Base-by-base conservation (phyloP, 1,140 invertebrate genomes). In the Zophobas atratus region DNA sequence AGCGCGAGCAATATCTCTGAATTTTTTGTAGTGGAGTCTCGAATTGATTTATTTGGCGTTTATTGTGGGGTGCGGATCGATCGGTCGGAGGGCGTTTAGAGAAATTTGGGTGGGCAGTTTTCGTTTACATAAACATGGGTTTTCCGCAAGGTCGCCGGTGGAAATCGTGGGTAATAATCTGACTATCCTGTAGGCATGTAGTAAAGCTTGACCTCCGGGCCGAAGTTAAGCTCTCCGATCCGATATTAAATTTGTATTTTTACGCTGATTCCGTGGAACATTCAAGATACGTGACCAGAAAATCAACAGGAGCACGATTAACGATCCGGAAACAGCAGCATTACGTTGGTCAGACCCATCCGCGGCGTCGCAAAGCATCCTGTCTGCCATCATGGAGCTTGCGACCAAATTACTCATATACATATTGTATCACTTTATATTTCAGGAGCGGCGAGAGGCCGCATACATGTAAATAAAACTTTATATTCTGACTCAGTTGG, bases 191-290 rank as follows among this genome's bases (percentile, higher is more conserved):
- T 75, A 75, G 74, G 70, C 76, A 48, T 70, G 71, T 55, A 77
- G 76, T 60, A 74, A 72, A 75, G 75, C 75, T 72, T 77, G 81
- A 79, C 80, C 82, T 79, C 77, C 48, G 82, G 81, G 76, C 76
- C 70, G 60, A 73, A 81, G 77, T 75, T 80, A 78, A 80, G 79
- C 82, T 81, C 81, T 82, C 77, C 78, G 80, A 83, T 81, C 81
- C 82, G 84, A 85, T 85, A 85, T 85, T 85, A 85, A 85, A 85
- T 85, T 85, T 85, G 84, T 85, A 85, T 85, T 85, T 85, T 85
- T 85, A 85, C 84, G 84, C 84, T 84, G 84, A 85, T 85, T 85
- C 84, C 81, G 80, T 82, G 77, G 84, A 85, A 84, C 82, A 84
- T 84, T 84, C 81, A 55, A 53, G 77, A 77, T 77, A 84, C 84